Percentiles rank a stretch among this genome's conserved stretches.
Evolutionary conservation across 2,888 invertebrate genomes (phyloP).

Genomic region (Caenorhabditis becei): DNA sequence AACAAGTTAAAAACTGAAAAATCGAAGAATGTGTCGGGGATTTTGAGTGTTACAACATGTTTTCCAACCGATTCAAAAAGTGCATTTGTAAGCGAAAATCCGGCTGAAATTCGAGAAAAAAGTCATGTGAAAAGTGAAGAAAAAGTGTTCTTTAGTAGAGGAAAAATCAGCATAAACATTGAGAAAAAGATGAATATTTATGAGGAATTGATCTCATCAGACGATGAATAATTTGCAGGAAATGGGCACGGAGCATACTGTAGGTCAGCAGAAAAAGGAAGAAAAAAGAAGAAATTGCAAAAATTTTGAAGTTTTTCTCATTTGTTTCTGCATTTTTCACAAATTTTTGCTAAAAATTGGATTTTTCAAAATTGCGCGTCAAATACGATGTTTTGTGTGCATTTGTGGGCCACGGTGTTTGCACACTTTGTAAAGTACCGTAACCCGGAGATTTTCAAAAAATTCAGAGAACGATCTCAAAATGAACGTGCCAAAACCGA

Average conservation of each 20-base stretch:
- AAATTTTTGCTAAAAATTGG: neutral
- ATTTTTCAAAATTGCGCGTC: neutral
- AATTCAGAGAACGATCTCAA: neutral
- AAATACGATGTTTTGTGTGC: no score
- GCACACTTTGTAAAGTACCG: no score
- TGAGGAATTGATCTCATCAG: neutral
- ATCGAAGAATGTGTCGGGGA: no score
- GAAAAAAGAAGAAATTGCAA: no score
- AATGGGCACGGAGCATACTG: neutral
- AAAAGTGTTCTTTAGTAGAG: neutral
- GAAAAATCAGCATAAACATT: neutral
- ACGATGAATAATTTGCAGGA: neutral
- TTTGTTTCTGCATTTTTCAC: neutral
- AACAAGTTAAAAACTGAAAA: neutral
- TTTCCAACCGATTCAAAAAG: no score
- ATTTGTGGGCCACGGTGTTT: no score
- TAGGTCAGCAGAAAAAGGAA: no score
- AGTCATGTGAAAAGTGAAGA: neutral
- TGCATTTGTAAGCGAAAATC: no score
- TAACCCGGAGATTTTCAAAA: neutral
- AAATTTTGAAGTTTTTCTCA: neutral
- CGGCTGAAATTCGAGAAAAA: neutral
- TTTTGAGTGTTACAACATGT: no score
- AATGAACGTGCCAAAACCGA: slow-evolving; percentile 3
- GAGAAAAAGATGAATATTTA: neutral